A percentile compares a stretch with the other conserved stretches of the same genome.
Evolutionary conservation across 2,888 invertebrate genomes (phyloP).

Genomic region (Peribatodes rhomboidaria): DNA sequence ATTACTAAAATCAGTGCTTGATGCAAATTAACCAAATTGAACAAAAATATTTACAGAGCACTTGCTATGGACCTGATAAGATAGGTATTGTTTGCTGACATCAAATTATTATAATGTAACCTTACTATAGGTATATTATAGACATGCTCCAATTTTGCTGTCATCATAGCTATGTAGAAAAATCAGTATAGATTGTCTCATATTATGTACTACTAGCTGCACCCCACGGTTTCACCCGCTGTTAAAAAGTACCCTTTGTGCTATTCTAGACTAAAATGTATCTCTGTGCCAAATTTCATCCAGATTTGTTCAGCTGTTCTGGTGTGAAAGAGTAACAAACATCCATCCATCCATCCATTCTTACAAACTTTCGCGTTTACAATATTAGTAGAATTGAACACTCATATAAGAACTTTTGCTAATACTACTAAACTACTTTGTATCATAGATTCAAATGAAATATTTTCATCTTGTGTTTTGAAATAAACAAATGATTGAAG

Average conservation of each 20-base stretch:
- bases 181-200: not conserved
- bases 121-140: not conserved
- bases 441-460: not conserved
- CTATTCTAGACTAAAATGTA: no score
- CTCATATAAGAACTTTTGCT: not conserved
- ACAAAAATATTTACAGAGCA: slow-evolving; percentile 17
- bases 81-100: slow-evolving; percentile 9
- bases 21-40: not conserved
- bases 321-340: no score
- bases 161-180: not conserved
- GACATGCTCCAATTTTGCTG: not conserved
- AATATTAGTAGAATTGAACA: not conserved
- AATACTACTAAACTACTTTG: not conserved
- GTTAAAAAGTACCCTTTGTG: no score
- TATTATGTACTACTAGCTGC: no score
- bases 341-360: no score
- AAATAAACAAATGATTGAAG: not conserved
- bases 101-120: not conserved
- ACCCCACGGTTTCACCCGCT: no score
- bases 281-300: no score
- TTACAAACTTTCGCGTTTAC: no score
- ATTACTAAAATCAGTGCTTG: not conserved
- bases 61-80: slow-evolving; percentile 4
- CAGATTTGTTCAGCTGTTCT: no score
- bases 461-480: not conserved